Conservation (phyloP, 2,797 vertebrate genomes). For the Basileuterus tristriatus region DNA sequence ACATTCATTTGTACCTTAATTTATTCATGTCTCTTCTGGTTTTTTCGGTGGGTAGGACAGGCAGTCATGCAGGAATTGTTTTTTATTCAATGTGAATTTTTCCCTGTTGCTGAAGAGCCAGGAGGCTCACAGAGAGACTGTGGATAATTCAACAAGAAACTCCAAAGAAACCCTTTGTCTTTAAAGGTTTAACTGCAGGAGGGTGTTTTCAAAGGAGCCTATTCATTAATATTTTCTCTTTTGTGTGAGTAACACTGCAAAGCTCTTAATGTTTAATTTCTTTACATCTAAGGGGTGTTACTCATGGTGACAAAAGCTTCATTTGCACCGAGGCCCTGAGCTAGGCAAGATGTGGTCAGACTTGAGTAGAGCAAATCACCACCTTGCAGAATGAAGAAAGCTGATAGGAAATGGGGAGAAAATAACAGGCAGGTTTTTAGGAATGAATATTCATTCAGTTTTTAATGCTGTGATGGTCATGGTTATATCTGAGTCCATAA, state of each 20-base stretch:
- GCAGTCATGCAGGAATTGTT: background rate
- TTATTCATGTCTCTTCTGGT: background rate
- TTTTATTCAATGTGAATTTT: background rate
- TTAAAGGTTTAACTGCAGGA: conserved; percentile 44
- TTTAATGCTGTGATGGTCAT: background rate
- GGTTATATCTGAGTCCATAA: background rate
- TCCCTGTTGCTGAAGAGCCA: background rate
- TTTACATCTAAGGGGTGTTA: conserved; percentile 10
- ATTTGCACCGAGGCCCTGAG: background rate
- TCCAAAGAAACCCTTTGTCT: conserved; percentile 14
- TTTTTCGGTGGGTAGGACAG: background rate
- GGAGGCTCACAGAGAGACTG: background rate
- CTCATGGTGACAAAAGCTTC: conserved; percentile 24
- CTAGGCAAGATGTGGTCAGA: background rate
- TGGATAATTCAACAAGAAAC: conserved; percentile 22
- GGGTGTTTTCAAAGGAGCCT: conserved; percentile 46
- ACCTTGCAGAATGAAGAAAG: background rate
- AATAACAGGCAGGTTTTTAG: background rate
- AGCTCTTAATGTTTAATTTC: conserved; percentile 49
- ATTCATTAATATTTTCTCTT: conserved; percentile 27
- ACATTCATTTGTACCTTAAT: conserved; percentile 1
- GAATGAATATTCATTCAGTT: background rate
- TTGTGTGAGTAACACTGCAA: conserved; percentile 37
- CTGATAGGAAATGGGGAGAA: background rate
- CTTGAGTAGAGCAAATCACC: background rate